Percentiles rank a stretch among this genome's conserved stretches.
phyloP scores from a whole-genome alignment of 2,113 vertebrate species.

The Urocitellus parryii region DNA sequence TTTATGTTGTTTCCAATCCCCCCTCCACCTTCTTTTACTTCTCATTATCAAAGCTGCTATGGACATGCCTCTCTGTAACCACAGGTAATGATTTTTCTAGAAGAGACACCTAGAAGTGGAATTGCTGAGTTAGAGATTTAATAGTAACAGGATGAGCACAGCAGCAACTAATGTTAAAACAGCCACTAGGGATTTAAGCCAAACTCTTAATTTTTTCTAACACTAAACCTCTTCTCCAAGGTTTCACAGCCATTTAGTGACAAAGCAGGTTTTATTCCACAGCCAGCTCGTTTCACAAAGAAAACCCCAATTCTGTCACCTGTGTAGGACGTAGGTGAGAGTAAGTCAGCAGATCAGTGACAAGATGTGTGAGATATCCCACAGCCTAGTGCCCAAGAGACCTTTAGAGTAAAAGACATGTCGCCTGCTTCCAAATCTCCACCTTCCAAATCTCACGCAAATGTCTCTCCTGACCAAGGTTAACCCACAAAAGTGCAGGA shows the following conservation, averaged over 20 bases:
- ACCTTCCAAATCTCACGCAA: background rate
- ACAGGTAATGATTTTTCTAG: background rate
- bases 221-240: background rate
- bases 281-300: too few species aligned
- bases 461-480: background rate
- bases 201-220: constrained; percentile 38
- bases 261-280: background rate
- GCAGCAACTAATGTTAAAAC: background rate
- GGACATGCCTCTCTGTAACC: background rate
- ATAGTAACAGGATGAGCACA: background rate
- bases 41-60: background rate
- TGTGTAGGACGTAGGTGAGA: too few species aligned
- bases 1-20: background rate
- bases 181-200: background rate
- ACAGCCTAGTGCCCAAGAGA: background rate
- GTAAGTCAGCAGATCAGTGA: background rate
- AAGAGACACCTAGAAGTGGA: background rate
- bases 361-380: background rate
- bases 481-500: background rate
- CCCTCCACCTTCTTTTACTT: background rate
- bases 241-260: background rate
- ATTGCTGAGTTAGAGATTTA: background rate
- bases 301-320: too few species aligned
- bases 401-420: background rate
- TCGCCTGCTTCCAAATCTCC: background rate